Evolutionary conservation across 2,888 invertebrate species (phyloP).

Genomic region (Lucinisca nassula): DNA sequence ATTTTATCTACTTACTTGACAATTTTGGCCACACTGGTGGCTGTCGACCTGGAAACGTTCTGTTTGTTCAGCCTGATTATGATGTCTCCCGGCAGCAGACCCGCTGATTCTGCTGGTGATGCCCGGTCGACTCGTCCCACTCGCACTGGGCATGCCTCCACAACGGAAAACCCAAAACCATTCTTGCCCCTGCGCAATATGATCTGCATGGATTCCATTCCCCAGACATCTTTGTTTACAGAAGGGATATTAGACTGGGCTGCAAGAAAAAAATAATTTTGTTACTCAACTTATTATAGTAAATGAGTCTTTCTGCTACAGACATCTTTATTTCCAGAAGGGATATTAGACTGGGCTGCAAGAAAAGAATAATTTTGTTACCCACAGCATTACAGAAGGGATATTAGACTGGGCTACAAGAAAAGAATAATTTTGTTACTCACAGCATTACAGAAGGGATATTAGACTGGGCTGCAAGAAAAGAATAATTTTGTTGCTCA

Average conservation of each 20-base stretch:
- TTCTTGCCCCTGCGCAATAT: constrained; percentile 79
- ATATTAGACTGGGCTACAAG: too few relatives aligned
- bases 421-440: too few relatives aligned
- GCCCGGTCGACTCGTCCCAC: constrained; percentile 86
- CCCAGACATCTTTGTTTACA: constrained; percentile 84
- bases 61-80: constrained; percentile 85
- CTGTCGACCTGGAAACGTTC: constrained; percentile 86
- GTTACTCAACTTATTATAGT: too few relatives aligned
- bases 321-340: too few relatives aligned
- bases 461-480: too few relatives aligned
- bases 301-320: too few relatives aligned
- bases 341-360: too few relatives aligned
- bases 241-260: constrained; percentile 79
- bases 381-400: too few relatives aligned
- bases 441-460: too few relatives aligned
- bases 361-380: too few relatives aligned
- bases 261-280: too few relatives aligned
- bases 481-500: too few relatives aligned
- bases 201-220: constrained; percentile 81
- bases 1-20: constrained; percentile 87
- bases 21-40: constrained; percentile 85
- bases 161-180: constrained; percentile 87
- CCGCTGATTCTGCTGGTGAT: constrained; percentile 84
- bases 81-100: constrained; percentile 84
- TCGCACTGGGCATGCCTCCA: constrained; percentile 85